Evolutionary conservation across 2,888 invertebrate species (phyloP).

Genomic region (Portevinia maculata): DNA sequence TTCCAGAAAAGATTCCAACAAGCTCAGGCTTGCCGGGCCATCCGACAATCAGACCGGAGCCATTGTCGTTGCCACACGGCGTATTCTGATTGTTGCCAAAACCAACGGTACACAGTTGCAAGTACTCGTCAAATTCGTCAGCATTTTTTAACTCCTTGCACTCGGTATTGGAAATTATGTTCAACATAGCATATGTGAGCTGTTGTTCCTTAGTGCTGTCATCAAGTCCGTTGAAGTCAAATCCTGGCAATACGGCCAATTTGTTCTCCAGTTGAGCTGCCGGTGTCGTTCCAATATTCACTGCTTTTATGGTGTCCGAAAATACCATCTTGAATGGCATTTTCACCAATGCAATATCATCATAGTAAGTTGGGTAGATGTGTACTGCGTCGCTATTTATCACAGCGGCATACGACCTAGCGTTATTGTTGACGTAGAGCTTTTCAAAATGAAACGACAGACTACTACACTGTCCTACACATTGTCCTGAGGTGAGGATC

Average conservation of each 20-base stretch:
- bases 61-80: constrained; percentile 44
- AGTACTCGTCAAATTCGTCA: constrained; percentile 50
- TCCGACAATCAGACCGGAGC: constrained; percentile 52
- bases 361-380: constrained; percentile 63
- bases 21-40: constrained; percentile 57
- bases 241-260: constrained; percentile 67
- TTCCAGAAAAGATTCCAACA: constrained; percentile 48
- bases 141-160: constrained; percentile 18
- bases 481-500: constrained; percentile 58
- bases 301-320: constrained; percentile 19
- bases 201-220: background rate
- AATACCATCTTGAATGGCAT: constrained; percentile 46
- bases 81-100: constrained; percentile 45
- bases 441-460: constrained; percentile 37
- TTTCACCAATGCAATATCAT: constrained; percentile 66
- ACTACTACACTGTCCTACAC: constrained; percentile 1
- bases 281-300: background rate
- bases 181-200: constrained; percentile 42
- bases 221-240: background rate
- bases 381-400: constrained; percentile 30
- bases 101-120: constrained; percentile 48
- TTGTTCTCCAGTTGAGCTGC: background rate
- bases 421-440: constrained; percentile 1
- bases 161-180: constrained; percentile 17
- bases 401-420: constrained; percentile 21